A percentile compares a stretch with the other conserved stretches of the same genome.
Evolutionary conservation across 2,888 invertebrate genomes (phyloP).

Genomic region (Panorpa germanica): DNA sequence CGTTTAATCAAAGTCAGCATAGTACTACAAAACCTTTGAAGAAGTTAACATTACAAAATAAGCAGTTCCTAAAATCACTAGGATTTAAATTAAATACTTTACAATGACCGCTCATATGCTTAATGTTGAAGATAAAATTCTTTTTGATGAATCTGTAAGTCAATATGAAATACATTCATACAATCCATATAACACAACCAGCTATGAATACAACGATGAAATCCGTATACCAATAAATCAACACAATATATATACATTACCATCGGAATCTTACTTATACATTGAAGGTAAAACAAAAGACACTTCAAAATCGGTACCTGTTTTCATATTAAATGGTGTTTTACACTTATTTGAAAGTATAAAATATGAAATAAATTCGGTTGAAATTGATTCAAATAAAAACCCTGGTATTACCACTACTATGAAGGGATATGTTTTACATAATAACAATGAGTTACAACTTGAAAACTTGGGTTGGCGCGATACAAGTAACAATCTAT

Average conservation of each 20-base stretch:
- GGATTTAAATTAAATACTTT: constrained; percentile 10
- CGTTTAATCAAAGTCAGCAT: neutral
- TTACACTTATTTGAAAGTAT: constrained; percentile 18
- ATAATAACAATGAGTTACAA: constrained; percentile 14
- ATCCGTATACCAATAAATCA: constrained; percentile 17
- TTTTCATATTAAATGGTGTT: constrained; percentile 15
- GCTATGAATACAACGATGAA: constrained; percentile 17
- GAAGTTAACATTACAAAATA: constrained; percentile 9
- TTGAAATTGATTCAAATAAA: constrained; percentile 17
- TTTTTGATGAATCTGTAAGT: constrained; percentile 14
- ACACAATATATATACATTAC: constrained; percentile 16
- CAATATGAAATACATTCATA: constrained; percentile 15
- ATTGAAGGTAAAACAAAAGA: constrained; percentile 13
- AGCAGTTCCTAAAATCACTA: constrained; percentile 10
- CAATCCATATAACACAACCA: constrained; percentile 15
- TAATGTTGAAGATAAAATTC: constrained; percentile 11
- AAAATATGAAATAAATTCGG: constrained; percentile 18
- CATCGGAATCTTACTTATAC: constrained; percentile 15
- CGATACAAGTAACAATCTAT: constrained; percentile 10
- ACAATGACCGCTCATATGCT: constrained; percentile 12
- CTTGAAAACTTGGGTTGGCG: constrained; percentile 16
- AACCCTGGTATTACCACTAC: constrained; percentile 18
- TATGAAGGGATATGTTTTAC: constrained; percentile 19
- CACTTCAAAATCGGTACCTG: constrained; percentile 10
- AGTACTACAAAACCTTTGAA: neutral